Conservation (phyloP, 2,888 invertebrate genomes). For the Epistrophe eligans region DNA sequence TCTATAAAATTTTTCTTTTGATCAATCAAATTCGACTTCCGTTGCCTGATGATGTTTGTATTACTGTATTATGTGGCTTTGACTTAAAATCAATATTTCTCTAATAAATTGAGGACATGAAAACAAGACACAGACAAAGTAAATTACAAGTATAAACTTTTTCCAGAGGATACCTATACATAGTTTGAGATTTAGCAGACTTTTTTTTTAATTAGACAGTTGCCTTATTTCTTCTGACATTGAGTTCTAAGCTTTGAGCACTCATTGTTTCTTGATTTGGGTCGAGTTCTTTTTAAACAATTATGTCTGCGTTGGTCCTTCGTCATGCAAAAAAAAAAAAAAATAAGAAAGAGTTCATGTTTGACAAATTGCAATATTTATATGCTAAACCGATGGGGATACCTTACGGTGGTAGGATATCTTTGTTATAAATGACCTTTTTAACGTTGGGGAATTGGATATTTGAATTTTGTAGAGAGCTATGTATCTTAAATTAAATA, state of each 20-base stretch:
- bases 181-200: not conserved
- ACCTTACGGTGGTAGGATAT: not conserved
- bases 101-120: constrained; percentile 25
- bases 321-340: not conserved
- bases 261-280: constrained; percentile 39
- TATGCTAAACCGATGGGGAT: not conserved
- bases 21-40: constrained; percentile 50
- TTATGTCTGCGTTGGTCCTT: constrained; percentile 35
- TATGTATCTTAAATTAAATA: not conserved
- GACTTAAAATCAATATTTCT: constrained; percentile 43
- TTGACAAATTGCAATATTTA: not conserved
- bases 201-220: constrained; percentile 37
- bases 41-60: not conserved
- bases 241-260: constrained; percentile 12
- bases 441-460: not conserved
- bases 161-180: not conserved
- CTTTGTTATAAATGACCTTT: not conserved
- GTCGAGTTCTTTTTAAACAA: constrained; percentile 36
- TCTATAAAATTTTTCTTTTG: constrained; percentile 35
- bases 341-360: not conserved
- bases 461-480: not conserved
- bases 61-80: not conserved
- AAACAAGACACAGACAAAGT: not conserved
- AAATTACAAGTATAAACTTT: not conserved
- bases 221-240: constrained; percentile 2